Evolutionary conservation across 2,888 invertebrate species (phyloP), one percentile per base, ranked within the genome.

Genomic region (Lasioglossum morio): DNA sequence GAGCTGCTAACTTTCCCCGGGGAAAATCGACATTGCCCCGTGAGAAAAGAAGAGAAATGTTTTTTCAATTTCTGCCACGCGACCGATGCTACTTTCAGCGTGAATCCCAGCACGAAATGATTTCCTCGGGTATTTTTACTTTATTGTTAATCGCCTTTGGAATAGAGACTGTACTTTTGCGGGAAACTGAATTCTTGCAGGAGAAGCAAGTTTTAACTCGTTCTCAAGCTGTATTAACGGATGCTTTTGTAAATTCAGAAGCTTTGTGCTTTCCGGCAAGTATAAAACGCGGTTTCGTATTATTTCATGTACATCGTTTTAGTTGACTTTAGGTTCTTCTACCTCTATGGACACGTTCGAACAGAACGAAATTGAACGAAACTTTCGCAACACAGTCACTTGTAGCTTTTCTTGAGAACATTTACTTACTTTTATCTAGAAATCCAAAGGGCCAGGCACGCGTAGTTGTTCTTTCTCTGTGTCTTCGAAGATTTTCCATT

Each of bases 61-160:
- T 63, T 30, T 34, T 37, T 34, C 66, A 66, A 66, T 66, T 34
- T 23, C 19, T 34, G 19, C 34, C 14, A 16, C 27, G 27, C 27
- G n/a, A 30, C 8, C 4, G 63, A 63, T 37, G 69, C 34, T 14
- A 69, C 34, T 69, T 69, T 37, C 37, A 69, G 1, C 63, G 63
- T 30, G 30, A 60, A 63, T 7, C 63, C 7, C 30, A 8, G 30
- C 30, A 8, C 30, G 8, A 30, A 63, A 16, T 30, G 16, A 16
- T 63, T 63, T 63, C 30, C 8, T 63, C 8, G 30, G n/a, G 7
- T 30, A 63, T 19, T 27, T 30, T 16, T 7, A 63, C 30, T 63
- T 23, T 30, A 30, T 30, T 63, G 63, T 63, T 63, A 63, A 63
- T 63, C 63, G 30, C 63, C 63, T 63, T 63, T 63, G 63, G 19